These are phyloP conservation scores for Tineola bisselliella DNA, from an alignment of 2,888 invertebrate genomes.

Conservation along the genomic window DNA sequence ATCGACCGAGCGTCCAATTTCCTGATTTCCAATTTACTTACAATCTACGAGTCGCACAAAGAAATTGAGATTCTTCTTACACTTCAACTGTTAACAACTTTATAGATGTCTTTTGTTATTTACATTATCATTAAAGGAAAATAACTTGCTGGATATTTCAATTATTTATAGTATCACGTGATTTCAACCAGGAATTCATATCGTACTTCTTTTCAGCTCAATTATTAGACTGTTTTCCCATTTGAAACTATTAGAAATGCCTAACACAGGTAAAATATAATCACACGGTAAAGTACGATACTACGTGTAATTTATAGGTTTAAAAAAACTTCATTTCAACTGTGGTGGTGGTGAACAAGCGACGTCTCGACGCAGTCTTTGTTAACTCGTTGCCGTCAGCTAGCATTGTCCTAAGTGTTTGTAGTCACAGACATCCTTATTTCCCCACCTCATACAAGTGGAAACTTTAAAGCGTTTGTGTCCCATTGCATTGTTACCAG, in stretches of 20 bases:
- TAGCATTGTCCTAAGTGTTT: not conserved
- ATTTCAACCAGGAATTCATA: no score
- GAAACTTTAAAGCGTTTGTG: not conserved
- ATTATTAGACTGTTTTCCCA: no score
- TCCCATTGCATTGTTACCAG: conserved; percentile 4
- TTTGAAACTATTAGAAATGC: no score
- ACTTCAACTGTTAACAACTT: not conserved
- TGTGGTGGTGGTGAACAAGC: not conserved
- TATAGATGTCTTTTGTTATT: not conserved
- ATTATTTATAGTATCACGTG: no score
- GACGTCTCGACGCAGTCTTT: not conserved
- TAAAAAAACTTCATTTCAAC: not conserved
- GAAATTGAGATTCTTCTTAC: not conserved
- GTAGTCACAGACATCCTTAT: conserved; percentile 2
- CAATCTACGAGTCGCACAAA: conserved; percentile 1
- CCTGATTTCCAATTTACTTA: conserved; percentile 3
- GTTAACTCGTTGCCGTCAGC: conserved; percentile 1
- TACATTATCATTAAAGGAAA: not conserved
- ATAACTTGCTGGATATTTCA: no score
- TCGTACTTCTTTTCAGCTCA: no score
- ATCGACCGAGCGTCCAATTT: conserved; percentile 1
- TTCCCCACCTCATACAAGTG: conserved; percentile 1
- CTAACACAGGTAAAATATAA: no score
- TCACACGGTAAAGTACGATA: no score
- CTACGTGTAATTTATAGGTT: no score